Evolutionary conservation across 2,888 invertebrate species (phyloP).

Genomic region (Ophion costatus): DNA sequence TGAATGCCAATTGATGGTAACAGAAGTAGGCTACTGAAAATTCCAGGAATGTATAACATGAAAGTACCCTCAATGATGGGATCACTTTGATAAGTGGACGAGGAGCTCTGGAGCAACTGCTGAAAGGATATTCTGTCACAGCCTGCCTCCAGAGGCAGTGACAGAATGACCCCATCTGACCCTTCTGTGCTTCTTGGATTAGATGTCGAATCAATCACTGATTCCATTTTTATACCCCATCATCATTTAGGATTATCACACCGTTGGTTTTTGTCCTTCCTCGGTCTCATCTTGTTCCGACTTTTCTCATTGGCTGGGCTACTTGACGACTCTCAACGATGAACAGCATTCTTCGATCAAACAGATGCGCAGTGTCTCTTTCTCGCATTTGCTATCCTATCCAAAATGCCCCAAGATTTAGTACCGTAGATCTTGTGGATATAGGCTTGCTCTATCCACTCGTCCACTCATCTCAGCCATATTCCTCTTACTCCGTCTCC

Average conservation of each 20-base stretch:
- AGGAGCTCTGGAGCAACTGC: background rate
- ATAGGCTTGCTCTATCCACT: conserved; percentile 29
- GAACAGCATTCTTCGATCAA: conserved; percentile 44
- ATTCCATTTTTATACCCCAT: conserved; percentile 7
- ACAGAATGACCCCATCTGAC: too few species aligned
- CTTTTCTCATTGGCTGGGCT: conserved; percentile 6
- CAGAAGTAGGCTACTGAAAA: too few species aligned
- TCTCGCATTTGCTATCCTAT: conserved; percentile 51
- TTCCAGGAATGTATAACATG: conserved; percentile 66
- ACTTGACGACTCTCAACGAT: conserved; percentile 30
- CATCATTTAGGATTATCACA: conserved; percentile 44
- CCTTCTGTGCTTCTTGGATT: background rate
- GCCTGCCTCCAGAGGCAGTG: background rate
- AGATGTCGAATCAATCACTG: background rate
- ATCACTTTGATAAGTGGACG: conserved; percentile 24
- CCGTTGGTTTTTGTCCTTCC: conserved; percentile 10
- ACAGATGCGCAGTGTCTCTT: conserved; percentile 53
- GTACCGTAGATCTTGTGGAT: conserved; percentile 53
- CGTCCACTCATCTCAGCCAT: conserved; percentile 5
- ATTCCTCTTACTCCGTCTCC: conserved; percentile 34
- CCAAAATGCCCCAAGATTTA: conserved; percentile 69
- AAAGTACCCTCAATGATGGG: conserved; percentile 66
- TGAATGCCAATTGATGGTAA: conserved; percentile 41
- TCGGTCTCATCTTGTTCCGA: background rate
- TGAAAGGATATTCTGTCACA: background rate